These are phyloP conservation scores for Syndactyla subalaris DNA, from an alignment of 2,797 vertebrate genomes.

Conservation along the genomic window DNA sequence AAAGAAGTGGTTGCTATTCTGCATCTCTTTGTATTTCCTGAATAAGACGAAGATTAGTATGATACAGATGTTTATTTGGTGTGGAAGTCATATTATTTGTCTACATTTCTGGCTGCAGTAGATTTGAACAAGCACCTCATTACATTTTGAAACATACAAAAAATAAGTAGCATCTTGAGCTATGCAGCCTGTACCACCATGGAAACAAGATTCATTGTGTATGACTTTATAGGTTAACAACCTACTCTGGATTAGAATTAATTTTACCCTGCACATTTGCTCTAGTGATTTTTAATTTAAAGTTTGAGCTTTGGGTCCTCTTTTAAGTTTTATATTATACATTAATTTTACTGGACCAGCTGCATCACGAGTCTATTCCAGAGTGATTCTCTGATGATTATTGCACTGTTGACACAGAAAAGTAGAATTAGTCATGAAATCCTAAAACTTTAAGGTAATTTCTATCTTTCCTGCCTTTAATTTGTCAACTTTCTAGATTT, in stretches of 20 bases:
- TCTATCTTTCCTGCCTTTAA: neutral
- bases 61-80: neutral
- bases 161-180: neutral
- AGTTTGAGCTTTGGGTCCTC: neutral
- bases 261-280: neutral
- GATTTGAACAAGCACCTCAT: neutral
- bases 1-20: neutral
- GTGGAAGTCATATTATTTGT: neutral
- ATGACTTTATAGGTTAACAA: neutral
- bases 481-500: neutral
- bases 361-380: neutral
- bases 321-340: neutral
- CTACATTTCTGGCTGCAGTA: neutral
- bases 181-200: neutral
- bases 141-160: neutral
- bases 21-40: neutral
- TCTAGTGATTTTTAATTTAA: neutral
- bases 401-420: neutral
- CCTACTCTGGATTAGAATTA: neutral
- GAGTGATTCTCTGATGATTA: neutral
- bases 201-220: neutral
- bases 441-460: neutral
- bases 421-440: neutral
- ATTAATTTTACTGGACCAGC: neutral
- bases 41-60: neutral